Evolutionary conservation across 2,797 vertebrate genomes (phyloP), one percentile per base, ranked within the genome.

Genomic region (Mastacembelus armatus): DNA sequence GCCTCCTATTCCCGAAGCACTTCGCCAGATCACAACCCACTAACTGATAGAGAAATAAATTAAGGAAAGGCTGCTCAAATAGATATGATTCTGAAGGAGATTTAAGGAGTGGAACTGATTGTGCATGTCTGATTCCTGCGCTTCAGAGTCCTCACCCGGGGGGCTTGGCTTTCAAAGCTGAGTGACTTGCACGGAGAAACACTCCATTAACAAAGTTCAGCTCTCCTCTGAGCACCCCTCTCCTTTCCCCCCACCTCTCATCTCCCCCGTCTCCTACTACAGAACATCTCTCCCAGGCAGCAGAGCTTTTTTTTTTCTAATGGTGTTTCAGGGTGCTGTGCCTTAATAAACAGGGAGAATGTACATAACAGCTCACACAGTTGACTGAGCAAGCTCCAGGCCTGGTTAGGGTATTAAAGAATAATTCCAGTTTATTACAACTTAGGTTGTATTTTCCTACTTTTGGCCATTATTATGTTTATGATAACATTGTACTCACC

Each of bases 101-200:
- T 94, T 94, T 95, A 92, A 94, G 91, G 93, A 94, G 91, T 94
- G 94, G 92, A 95, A 95, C 92, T 92, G 93, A 94, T 93, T 93
- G 93, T 94, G 93, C 92, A 94, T 94, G 94, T 94, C 93, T 94
- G 92, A 94, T 93, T 93, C 87, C 87, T 91, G 91, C 82, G 92
- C 93, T 93, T 92, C 92, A 92, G 89, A 94, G 93, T 91, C 91
- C 90, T 92, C 88, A 91, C 91, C 92, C 91, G 88, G 90, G 88
- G 92, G 92, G 90, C 89, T 93, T 93, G 92, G 92, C 92, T 94
- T 93, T 94, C 92, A 94, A 93, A 94, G 93, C 92, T 92, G 91
- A 92, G 90, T 90, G 91, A 94, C 92, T 92, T 88, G 88, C 87
- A 89, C 80, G 76, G 84, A 91, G 87, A 93, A 92, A 93, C 88